These are phyloP conservation scores for Lacerta viridis DNA, from an alignment of 2,797 vertebrate genomes.

Conservation along the genomic window DNA sequence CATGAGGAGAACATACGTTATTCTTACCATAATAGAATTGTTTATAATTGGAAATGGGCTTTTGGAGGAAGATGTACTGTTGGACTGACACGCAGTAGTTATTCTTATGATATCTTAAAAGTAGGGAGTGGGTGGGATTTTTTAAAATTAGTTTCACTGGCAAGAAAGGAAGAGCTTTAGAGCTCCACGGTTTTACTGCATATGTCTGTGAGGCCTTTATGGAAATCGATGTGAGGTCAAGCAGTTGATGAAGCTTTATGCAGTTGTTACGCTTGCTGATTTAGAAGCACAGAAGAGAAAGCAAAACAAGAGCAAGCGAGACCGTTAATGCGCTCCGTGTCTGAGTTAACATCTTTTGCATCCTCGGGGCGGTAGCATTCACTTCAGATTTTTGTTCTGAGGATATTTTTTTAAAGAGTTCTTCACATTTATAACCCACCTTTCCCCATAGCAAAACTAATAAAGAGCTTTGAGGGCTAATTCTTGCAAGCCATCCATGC, in stretches of 20 bases:
- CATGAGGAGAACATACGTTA: too few relatives aligned
- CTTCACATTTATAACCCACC: too few relatives aligned
- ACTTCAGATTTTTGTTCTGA: not conserved
- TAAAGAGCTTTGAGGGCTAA: too few relatives aligned
- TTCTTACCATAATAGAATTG: too few relatives aligned
- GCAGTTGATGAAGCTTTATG: not conserved
- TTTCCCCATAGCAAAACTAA: too few relatives aligned
- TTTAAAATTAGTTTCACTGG: not conserved
- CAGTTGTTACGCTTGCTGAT: not conserved
- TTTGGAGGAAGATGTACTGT: too few relatives aligned
- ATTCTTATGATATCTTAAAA: not conserved
- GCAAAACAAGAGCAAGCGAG: fast-evolving
- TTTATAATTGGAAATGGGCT: too few relatives aligned
- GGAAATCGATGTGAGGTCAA: not conserved
- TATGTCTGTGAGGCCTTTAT: too few relatives aligned
- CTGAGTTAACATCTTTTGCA: not conserved
- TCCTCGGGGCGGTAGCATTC: not conserved
- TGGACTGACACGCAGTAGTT: too few relatives aligned
- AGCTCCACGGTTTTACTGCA: not conserved
- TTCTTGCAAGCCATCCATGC: too few relatives aligned
- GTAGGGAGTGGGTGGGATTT: not conserved
- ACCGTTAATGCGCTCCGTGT: not conserved
- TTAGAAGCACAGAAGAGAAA: not conserved
- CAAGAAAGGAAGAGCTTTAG: not conserved
- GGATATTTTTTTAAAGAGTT: not conserved